A percentile compares a stretch with the other conserved stretches of the same genome.
Conservation (phyloP, 1,140 invertebrate species). For the Cyrtorhinus lividipennis region DNA sequence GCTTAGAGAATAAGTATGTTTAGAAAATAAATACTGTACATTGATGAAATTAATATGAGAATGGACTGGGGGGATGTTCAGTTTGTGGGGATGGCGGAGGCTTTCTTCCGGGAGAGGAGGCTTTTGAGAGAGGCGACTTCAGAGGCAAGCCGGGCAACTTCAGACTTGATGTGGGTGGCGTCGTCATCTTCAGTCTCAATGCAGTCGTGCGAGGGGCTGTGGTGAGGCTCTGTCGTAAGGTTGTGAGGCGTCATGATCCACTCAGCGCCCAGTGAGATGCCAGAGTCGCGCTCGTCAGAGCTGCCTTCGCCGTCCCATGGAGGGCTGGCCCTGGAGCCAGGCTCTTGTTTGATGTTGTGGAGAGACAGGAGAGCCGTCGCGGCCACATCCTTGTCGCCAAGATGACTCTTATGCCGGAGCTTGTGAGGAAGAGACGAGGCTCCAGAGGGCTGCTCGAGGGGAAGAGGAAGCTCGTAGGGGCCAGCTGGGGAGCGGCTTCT, state of each 20-base stretch:
- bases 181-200: conserved; percentile 22
- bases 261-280: conserved; percentile 64
- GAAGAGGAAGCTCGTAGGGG: conserved; percentile 29
- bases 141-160: conserved; percentile 72
- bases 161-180: conserved; percentile 57
- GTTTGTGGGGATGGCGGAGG: neutral
- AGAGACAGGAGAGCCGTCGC: conserved; percentile 53
- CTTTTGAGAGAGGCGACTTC: conserved; percentile 80
- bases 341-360: conserved; percentile 71
- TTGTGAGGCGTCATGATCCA: conserved; percentile 32
- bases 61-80: neutral
- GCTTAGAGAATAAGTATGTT: too few species aligned
- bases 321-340: conserved; percentile 48
- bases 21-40: conserved; percentile 10
- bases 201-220: conserved; percentile 18
- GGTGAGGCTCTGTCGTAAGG: conserved; percentile 28
- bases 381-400: conserved; percentile 74
- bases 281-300: conserved; percentile 74
- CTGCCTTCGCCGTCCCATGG: conserved; percentile 71
- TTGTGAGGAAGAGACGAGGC: conserved; percentile 70
- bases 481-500: conserved; percentile 25
- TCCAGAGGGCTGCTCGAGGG: conserved; percentile 28
- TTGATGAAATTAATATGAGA: neutral
- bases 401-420: conserved; percentile 77
- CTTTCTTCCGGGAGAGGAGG: conserved; percentile 30